phyloP scores from a whole-genome alignment of 2,797 vertebrate genomes.

The Periophthalmus magnuspinnatus region DNA sequence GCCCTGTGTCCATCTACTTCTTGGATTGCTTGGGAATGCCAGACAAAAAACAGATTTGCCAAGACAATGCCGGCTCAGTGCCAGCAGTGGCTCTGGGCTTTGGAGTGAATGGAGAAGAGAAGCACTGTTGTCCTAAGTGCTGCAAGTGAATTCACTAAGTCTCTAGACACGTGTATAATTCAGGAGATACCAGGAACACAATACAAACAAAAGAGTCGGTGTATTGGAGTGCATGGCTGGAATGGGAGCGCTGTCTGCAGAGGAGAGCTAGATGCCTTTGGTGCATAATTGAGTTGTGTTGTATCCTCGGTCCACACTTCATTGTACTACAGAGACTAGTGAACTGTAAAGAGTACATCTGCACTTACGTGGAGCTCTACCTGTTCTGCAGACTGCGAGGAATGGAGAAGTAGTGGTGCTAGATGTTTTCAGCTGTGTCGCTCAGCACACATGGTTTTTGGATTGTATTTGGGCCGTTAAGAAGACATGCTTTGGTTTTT shows the following conservation, averaged over 20 bases:
- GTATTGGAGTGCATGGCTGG: constrained; percentile 15
- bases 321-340: constrained; percentile 44
- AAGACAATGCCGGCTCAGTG: constrained; percentile 35
- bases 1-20: constrained; percentile 6
- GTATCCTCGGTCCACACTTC: constrained; percentile 40
- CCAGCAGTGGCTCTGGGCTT: constrained; percentile 27
- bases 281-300: constrained; percentile 62
- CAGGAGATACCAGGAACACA: constrained; percentile 60
- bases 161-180: constrained; percentile 72
- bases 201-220: constrained; percentile 57
- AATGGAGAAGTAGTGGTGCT: not conserved
- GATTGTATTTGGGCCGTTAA: too few relatives aligned
- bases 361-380: constrained; percentile 17
- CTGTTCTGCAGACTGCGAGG: not conserved
- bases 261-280: constrained; percentile 46
- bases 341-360: constrained; percentile 44
- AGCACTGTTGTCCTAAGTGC: constrained; percentile 54
- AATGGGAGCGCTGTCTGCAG: constrained; percentile 2
- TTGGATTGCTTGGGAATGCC: constrained; percentile 11
- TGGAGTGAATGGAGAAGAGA: constrained; percentile 34
- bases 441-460: too few relatives aligned
- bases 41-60: constrained; percentile 19
- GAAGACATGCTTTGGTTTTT: too few relatives aligned
- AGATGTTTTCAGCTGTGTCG: not conserved
- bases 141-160: constrained; percentile 67